Conservation (phyloP, 2,113 vertebrate genomes). For the Peucedramus taeniatus region DNA sequence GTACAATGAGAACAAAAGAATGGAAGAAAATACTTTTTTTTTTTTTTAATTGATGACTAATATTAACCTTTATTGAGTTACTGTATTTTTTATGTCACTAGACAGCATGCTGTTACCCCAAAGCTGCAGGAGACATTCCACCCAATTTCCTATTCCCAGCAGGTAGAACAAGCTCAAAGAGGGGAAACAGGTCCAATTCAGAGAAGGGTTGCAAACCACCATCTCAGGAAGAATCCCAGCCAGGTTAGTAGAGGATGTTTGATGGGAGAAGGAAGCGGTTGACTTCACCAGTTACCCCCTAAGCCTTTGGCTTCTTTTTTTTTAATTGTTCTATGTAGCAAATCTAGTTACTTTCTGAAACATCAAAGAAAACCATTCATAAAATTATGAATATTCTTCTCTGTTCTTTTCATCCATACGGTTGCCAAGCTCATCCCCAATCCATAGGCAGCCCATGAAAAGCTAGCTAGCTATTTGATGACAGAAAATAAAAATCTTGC, state of each 20-base stretch:
- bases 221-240: background rate
- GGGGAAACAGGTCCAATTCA: background rate
- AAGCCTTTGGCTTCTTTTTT: background rate
- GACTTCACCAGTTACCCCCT: background rate
- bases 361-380: background rate
- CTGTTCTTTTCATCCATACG: background rate
- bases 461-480: background rate
- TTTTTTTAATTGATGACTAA: background rate
- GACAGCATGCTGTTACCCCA: background rate
- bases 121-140: background rate
- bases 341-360: background rate
- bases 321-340: background rate
- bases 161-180: background rate
- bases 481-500: background rate
- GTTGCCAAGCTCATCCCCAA: background rate
- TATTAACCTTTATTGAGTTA: background rate
- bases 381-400: background rate
- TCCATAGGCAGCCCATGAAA: background rate
- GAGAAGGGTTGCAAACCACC: background rate
- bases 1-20: background rate
- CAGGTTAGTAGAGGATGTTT: background rate
- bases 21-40: background rate
- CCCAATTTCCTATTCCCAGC: background rate
- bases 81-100: background rate
- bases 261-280: background rate